Evolutionary conservation across 1,140 invertebrate species (phyloP), one percentile per base, ranked within the genome.

Genomic region (Papilio xuthus): DNA sequence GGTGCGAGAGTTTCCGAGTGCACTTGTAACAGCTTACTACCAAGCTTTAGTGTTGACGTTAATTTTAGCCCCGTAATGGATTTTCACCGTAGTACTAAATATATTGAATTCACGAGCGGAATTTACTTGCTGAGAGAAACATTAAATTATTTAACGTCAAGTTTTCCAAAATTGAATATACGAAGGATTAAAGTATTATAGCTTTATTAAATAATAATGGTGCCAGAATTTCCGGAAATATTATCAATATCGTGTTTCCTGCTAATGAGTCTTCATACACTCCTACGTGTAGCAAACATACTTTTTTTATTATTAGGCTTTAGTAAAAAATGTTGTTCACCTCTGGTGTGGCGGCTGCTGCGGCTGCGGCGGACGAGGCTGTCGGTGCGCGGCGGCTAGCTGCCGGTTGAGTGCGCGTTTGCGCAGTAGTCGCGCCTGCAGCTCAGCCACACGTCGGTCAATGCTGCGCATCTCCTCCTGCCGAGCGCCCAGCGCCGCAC

Each of bases 401-500:
- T 98, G 97, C 86, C 98, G 96, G 89, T 98, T 98, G 79, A 98
- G 95, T 47, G 98, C 95, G 83, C 98, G 95, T 88, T 98, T 99
- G 78, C 96, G 95, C 85, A 99, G 97, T 81, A 99, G 94, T 41
- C 98, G 95, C 83, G 98, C 97, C 89, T 99, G 98, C 28, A 99
- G 94, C 89, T 99, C 98, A 18, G 97, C 97, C 87, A 99, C 99
- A 78, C 98, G 95, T 81, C 97, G 96, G 93, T 99, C 98, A 87
- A 99, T 98, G 73, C 97, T 96, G 20, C 96, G 95, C 94, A 99
- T 97, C 92, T 99, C 98, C 79, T 98, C 97, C 88, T 98, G 97
- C 32, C 97, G 93, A 83, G 98, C 97, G 20, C 96, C 96, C 81
- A 99, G 92, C 20, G 97, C 96, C 82, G 98, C 97, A 69, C 97